Evolutionary conservation across 2,888 invertebrate species (phyloP), one percentile per base, ranked within the genome.

Genomic region (Patella depressa): DNA sequence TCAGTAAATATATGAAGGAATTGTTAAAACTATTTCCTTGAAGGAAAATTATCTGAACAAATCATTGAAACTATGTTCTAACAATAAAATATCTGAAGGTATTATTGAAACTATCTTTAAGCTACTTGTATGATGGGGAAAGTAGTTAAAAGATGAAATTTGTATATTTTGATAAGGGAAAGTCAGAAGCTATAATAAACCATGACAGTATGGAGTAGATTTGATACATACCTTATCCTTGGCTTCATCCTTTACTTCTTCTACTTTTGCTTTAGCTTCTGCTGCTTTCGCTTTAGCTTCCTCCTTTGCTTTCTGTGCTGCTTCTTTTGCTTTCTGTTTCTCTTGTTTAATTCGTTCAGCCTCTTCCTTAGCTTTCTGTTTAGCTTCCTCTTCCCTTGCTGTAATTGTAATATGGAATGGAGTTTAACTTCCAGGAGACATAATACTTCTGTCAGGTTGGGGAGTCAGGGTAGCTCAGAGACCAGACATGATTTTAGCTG

Each of bases 311-410:
- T 76, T 75, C 19, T 79, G 73, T 29, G 76, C 76, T 17, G 78
- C 79, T 53, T 76, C 77, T 19, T 73, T 74, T 15, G 72, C 54
- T 29, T 80, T 78, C 15, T 19, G 73, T 57, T 79, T 78, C 53
- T 78, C 78, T 14, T 73, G 54, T 72, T 75, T 80, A 19, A 65
- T 24, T 65, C 14, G 11, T 24, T 65, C 19, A 7, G 76, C 34
- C 19, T 76, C 71, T 29, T 76, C 76, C 57, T 76, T 76, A 15
- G 72, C n/a, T 59, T 76, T 76, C 19, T 65, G 53, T 17, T 53
- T 53, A 14, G 19, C 53, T 29, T n/a, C 34, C 34, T 53, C 34
- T 11, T 29, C n/a, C 72, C n/a, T 53, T 53, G 19, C 53, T n/a
- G 53, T 7, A 65, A 19, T 65, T 9, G 9, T 65, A 65, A 65